Evolutionary conservation across 2,113 vertebrate species (phyloP).

Genomic region (Syngnathus typhle): DNA sequence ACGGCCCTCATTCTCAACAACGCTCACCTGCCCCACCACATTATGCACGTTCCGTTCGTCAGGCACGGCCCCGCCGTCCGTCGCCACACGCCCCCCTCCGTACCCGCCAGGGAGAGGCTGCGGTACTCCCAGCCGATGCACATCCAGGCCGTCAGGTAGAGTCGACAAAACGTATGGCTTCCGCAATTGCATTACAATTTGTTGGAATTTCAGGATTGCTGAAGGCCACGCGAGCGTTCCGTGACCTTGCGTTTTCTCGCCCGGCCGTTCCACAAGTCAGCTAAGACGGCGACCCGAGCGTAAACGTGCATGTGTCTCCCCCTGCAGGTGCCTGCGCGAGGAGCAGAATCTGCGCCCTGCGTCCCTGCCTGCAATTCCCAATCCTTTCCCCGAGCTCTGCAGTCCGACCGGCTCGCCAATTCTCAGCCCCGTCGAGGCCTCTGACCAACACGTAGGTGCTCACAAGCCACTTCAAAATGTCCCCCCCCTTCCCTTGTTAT

Average conservation of each 20-base stretch:
- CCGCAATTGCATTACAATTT: background rate
- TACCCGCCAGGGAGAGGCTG: slow-evolving; percentile 70
- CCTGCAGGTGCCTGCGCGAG: slow-evolving; percentile 82
- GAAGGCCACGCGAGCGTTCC: no score
- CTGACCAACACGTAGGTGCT: slow-evolving; percentile 77
- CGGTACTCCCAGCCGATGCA: slow-evolving; percentile 88
- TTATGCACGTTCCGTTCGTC: slow-evolving; percentile 45
- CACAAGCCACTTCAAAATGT: background rate
- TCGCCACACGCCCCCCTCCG: slow-evolving; percentile 35
- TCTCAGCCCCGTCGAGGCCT: slow-evolving; percentile 74
- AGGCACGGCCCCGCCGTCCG: slow-evolving; percentile 33
- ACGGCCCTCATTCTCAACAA: slow-evolving; percentile 82
- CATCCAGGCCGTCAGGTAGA: slow-evolving; percentile 85
- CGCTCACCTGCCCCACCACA: slow-evolving; percentile 56
- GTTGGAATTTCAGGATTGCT: background rate
- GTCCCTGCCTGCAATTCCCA: slow-evolving; percentile 91
- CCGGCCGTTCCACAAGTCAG: background rate
- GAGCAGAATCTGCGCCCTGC: slow-evolving; percentile 86
- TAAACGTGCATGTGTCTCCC: slow-evolving; percentile 31
- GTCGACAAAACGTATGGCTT: no score
- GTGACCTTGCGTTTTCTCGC: background rate
- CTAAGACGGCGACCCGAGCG: background rate
- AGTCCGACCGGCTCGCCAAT: slow-evolving; percentile 79
- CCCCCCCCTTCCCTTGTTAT: background rate
- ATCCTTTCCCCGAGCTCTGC: slow-evolving; percentile 94